A percentile compares a stretch with the other conserved stretches of the same genome.
Conservation (phyloP, 2,888 invertebrate genomes). For the Sesamia inferens region DNA sequence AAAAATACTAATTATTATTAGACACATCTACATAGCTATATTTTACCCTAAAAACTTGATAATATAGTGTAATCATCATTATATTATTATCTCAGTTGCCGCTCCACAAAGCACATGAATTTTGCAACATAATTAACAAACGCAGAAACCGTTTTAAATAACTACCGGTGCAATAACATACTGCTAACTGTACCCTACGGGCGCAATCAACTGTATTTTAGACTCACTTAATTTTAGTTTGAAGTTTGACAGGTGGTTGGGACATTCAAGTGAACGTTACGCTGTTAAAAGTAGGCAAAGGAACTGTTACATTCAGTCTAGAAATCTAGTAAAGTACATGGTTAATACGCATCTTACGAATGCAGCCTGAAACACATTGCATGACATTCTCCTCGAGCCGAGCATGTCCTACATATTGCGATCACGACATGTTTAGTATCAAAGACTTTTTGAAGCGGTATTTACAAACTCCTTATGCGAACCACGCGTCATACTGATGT, state of each 20-base stretch:
- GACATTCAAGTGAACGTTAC: background rate
- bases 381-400: too few relatives aligned
- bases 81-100: constrained; percentile 16
- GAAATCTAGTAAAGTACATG: background rate
- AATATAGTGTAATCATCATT: constrained; percentile 7
- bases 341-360: background rate
- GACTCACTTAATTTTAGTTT: background rate
- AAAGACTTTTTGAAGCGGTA: too few relatives aligned
- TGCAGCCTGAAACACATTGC: background rate
- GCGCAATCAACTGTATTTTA: constrained; percentile 20
- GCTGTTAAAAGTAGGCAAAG: background rate
- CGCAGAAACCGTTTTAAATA: constrained; percentile 11
- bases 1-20: too few relatives aligned
- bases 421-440: background rate
- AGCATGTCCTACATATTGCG: background rate
- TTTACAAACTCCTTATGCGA: too few relatives aligned
- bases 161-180: constrained; percentile 27
- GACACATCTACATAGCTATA: background rate
- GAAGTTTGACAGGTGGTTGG: background rate
- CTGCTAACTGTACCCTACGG: constrained; percentile 30
- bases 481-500: too few relatives aligned
- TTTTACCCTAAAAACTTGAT: background rate
- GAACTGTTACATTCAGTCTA: constrained; percentile 23
- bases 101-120: constrained; percentile 30
- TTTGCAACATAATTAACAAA: constrained; percentile 23